These are phyloP conservation scores for Catocala nupta DNA, from an alignment of 2,888 invertebrate genomes.

Conservation along the genomic window DNA sequence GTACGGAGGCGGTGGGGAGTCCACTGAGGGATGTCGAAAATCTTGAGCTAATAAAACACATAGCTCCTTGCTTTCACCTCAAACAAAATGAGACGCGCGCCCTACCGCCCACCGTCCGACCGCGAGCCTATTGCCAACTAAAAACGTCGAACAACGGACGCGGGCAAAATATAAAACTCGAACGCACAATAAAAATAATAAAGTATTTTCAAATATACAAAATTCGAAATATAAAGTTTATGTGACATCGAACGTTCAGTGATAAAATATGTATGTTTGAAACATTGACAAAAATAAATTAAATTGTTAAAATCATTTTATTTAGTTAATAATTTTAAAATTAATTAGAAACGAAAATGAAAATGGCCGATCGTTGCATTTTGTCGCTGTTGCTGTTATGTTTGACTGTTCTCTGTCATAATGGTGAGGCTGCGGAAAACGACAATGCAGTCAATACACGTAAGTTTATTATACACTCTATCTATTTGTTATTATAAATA, in stretches of 20 bases:
- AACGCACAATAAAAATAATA: constrained; percentile 43
- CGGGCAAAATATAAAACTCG: constrained; percentile 61
- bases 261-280: constrained; percentile 48
- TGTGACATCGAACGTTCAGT: constrained; percentile 46
- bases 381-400: constrained; percentile 73
- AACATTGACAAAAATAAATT: constrained; percentile 28
- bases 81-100: constrained; percentile 79
- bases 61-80: constrained; percentile 83
- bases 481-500: too few relatives aligned
- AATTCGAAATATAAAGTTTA: constrained; percentile 35
- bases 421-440: constrained; percentile 75
- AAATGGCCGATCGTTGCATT: constrained; percentile 71
- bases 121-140: constrained; percentile 69
- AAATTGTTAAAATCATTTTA: constrained; percentile 38
- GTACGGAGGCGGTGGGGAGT: constrained; percentile 68
- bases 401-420: constrained; percentile 70
- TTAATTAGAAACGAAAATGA: constrained; percentile 55
- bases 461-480: constrained; percentile 62
- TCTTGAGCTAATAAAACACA: constrained; percentile 80
- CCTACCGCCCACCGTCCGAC: constrained; percentile 64
- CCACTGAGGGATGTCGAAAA: constrained; percentile 82
- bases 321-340: constrained; percentile 39
- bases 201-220: constrained; percentile 22
- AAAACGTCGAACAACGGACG: constrained; percentile 73
- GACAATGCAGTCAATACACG: constrained; percentile 68